Evolutionary conservation across 2,888 invertebrate genomes (phyloP).

Genomic region (Metalampra italica): DNA sequence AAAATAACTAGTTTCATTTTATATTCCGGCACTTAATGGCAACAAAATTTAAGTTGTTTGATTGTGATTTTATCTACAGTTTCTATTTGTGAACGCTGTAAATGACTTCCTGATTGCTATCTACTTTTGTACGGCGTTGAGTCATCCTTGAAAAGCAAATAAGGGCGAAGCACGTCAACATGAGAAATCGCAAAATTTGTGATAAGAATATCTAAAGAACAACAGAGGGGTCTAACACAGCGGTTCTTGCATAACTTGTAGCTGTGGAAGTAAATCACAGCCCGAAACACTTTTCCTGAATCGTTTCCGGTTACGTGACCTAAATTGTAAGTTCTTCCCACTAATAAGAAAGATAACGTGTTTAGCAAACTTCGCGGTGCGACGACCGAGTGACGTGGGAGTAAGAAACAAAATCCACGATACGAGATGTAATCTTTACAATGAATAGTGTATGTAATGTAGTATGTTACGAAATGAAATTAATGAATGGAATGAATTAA

Average conservation of each 20-base stretch:
- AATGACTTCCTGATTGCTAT: too few relatives aligned
- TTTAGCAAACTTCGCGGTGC: conserved; percentile 23
- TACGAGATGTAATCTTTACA: conserved; percentile 27
- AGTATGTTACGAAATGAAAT: conserved; percentile 12
- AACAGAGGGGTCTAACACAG: neutral
- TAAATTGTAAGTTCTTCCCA: conserved; percentile 15
- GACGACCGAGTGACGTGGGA: conserved; percentile 23
- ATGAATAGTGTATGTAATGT: conserved; percentile 29
- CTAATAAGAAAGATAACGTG: conserved; percentile 33
- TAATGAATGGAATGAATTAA: neutral
- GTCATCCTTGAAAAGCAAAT: too few relatives aligned
- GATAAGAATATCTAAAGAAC: neutral
- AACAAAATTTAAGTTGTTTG: too few relatives aligned
- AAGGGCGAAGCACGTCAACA: neutral
- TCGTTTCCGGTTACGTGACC: conserved; percentile 15
- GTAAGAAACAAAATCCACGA: conserved; percentile 25
- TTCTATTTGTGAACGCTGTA: too few relatives aligned
- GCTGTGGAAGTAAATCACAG: conserved; percentile 12
- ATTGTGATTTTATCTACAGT: too few relatives aligned
- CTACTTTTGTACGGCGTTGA: too few relatives aligned
- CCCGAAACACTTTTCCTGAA: conserved; percentile 13
- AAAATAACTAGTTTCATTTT: too few relatives aligned
- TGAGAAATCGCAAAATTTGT: neutral
- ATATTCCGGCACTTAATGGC: too few relatives aligned
- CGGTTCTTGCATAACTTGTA: conserved; percentile 1